Base-by-base conservation (phyloP, 2,113 vertebrate species). In the Oreocharis arfaki region DNA sequence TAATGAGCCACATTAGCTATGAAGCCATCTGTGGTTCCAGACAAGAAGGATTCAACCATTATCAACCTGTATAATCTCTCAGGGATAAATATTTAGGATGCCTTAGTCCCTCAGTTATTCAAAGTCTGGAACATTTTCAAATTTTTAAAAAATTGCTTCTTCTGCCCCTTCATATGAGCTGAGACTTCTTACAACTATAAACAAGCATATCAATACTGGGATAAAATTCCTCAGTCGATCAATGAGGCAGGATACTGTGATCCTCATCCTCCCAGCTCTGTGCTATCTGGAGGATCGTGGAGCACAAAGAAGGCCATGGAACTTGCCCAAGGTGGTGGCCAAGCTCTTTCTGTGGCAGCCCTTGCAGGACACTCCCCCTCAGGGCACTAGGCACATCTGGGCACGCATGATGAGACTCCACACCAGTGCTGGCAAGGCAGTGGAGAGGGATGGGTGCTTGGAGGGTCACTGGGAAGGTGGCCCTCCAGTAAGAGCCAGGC, bases 281-380 rank as follows among this genome's bases (percentile, higher is more conserved):
- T 56, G 33, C 11, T 49, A 0, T 3, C 0, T 37, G 32, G 46
- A 90, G 20, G 22, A 69, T 18, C 26, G 22, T 4, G 20, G 24
- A 80, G 27, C 41, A 70, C 1, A 3, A 57, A 22, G 59, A 57
- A 27, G 14, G 30, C 20, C 32, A 37, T 7, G 39, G 59, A 74
- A 57, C 15, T 81, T 44, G 21, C 20, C 44, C 41, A 50, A 3
- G 11, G 35, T 52, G 33, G 16, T 67, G 42, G 16, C 39, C 56
- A 82, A 50, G 33, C 10, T 52, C 10, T 13, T 81, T 50, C 37
- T 70, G 21, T 2, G 4, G n/a, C 30, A 81, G 26, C 16, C 19
- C 30, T 75, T 44, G 27, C 32, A 76, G 61, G 17, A 64, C 5
- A 2, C 9, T 69, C 19, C 11, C 13, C 20, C 44, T 68, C 16